Percentiles rank a stretch among this genome's conserved stretches.
phyloP scores from a whole-genome alignment of 2,888 invertebrate genomes.

The Diloba caeruleocephala region DNA sequence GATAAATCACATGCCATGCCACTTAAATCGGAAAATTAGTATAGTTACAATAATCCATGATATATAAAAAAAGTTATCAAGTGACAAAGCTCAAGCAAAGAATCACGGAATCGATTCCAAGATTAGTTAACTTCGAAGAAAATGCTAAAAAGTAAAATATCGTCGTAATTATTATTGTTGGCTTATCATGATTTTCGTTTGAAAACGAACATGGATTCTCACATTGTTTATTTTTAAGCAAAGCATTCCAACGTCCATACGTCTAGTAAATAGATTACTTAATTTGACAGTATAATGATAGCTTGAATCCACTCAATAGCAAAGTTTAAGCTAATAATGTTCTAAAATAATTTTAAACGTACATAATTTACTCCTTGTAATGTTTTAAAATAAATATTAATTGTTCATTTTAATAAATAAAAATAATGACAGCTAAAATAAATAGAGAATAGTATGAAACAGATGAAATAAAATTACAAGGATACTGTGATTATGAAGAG shows the following conservation, averaged over 20 bases:
- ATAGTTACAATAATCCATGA: slow-evolving; percentile 48
- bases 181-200: slow-evolving; percentile 13
- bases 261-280: slow-evolving; percentile 25
- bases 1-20: slow-evolving; percentile 76
- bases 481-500: slow-evolving; percentile 66
- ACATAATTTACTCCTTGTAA: slow-evolving; percentile 88
- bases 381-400: slow-evolving; percentile 83
- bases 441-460: slow-evolving; percentile 62
- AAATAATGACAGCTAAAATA: slow-evolving; percentile 61
- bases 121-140: slow-evolving; percentile 56
- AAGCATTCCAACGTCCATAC: slow-evolving; percentile 46
- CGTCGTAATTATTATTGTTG: slow-evolving; percentile 18
- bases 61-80: slow-evolving; percentile 50
- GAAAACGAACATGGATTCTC: slow-evolving; percentile 11
- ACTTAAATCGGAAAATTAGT: slow-evolving; percentile 52
- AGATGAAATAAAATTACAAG: slow-evolving; percentile 66
- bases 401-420: slow-evolving; percentile 68
- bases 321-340: slow-evolving; percentile 55
- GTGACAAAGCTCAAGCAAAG: slow-evolving; percentile 61
- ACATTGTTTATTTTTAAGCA: slow-evolving; percentile 30
- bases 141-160: slow-evolving; percentile 40
- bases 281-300: slow-evolving; percentile 48
- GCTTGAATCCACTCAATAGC: slow-evolving; percentile 62
- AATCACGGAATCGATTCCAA: slow-evolving; percentile 86
- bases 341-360: slow-evolving; percentile 55